These are phyloP conservation scores for Ericerus pela DNA, from an alignment of 1,140 invertebrate genomes.

Conservation along the genomic window DNA sequence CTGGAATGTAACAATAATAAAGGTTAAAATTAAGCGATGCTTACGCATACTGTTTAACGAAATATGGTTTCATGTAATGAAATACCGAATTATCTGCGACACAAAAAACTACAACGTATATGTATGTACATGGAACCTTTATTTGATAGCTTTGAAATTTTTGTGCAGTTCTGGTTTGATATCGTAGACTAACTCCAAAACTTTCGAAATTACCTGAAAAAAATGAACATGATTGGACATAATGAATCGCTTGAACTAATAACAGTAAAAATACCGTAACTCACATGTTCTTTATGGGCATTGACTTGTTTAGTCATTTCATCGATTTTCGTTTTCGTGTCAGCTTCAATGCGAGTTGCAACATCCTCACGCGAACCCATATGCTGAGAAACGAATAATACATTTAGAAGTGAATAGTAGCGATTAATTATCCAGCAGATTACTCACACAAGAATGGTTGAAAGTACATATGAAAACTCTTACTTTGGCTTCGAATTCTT, in stretches of 20 bases:
- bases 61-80: too few relatives aligned
- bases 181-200: constrained; percentile 70
- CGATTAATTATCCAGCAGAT: too few relatives aligned
- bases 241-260: neutral
- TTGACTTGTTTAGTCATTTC: constrained; percentile 70
- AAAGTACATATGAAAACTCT: constrained; percentile 74
- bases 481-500: constrained; percentile 62
- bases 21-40: too few relatives aligned
- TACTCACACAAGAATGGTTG: constrained; percentile 29
- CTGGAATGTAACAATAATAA: too few relatives aligned
- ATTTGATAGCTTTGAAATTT: constrained; percentile 39
- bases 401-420: constrained; percentile 8
- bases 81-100: too few relatives aligned
- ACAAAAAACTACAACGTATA: too few relatives aligned
- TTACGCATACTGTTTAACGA: too few relatives aligned
- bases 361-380: constrained; percentile 85
- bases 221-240: constrained; percentile 20
- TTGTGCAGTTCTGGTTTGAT: constrained; percentile 79
- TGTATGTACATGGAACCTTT: neutral
- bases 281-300: constrained; percentile 58
- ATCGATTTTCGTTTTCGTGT: constrained; percentile 67
- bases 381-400: constrained; percentile 41
- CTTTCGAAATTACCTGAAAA: constrained; percentile 60
- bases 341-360: constrained; percentile 70
- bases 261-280: constrained; percentile 20